These are phyloP conservation scores for Spodoptera frugiperda DNA, from an alignment of 1,140 invertebrate species.

Conservation along the genomic window DNA sequence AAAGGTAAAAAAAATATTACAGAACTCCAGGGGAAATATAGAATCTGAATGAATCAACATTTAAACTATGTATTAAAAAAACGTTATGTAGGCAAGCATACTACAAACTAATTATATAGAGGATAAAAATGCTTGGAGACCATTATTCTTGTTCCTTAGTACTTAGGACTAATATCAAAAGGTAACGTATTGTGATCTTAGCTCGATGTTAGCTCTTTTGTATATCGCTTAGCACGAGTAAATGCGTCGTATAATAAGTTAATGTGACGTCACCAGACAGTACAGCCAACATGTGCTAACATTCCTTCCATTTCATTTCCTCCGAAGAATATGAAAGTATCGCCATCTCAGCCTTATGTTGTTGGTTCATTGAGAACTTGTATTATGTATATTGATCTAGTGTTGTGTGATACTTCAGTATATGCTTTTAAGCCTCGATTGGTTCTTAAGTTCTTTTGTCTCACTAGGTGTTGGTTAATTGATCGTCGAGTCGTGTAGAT, in stretches of 20 bases:
- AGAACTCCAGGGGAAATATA: too few relatives aligned
- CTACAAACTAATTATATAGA: too few relatives aligned
- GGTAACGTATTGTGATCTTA: not conserved
- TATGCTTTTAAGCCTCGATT: too few relatives aligned
- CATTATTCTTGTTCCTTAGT: not conserved
- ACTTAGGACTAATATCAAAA: too few relatives aligned
- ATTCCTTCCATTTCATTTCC: conserved; percentile 40
- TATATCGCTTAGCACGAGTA: not conserved
- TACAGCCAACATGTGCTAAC: not conserved
- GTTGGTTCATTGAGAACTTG: not conserved
- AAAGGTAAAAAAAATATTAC: too few relatives aligned
- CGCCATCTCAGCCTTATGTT: conserved; percentile 9
- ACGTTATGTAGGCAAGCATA: too few relatives aligned
- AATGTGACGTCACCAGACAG: conserved; percentile 17
- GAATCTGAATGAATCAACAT: too few relatives aligned
- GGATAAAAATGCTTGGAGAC: too few relatives aligned
- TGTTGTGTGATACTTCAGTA: not conserved
- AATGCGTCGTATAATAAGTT: conserved; percentile 18
- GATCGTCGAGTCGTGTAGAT: too few relatives aligned
- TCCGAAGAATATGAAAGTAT: conserved; percentile 5
- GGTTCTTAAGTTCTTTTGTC: too few relatives aligned
- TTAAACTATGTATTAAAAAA: too few relatives aligned
- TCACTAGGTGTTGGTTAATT: too few relatives aligned
- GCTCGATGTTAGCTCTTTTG: not conserved
- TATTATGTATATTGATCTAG: not conserved